phyloP scores from a whole-genome alignment of 2,797 vertebrate species.

The Podarcis lilfordi region DNA sequence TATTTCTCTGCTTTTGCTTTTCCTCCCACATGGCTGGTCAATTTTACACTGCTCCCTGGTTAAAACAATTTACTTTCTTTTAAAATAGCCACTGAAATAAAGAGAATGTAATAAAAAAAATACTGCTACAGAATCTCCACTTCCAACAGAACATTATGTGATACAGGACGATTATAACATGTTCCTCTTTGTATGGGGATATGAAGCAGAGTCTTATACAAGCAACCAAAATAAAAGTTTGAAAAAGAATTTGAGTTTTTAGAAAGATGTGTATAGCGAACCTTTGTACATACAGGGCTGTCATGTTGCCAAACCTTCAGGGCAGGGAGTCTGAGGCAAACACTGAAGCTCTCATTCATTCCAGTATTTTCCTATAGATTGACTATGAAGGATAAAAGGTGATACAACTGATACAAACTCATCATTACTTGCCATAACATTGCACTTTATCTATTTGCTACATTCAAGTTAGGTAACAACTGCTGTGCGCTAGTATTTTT shows the following conservation, averaged over 20 bases:
- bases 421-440: slow-evolving; percentile 68
- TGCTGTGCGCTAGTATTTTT: background rate
- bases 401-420: slow-evolving; percentile 75
- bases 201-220: slow-evolving; percentile 24
- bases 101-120: background rate
- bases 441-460: slow-evolving; percentile 20
- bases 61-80: slow-evolving; percentile 47
- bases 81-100: slow-evolving; percentile 25
- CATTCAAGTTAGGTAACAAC: background rate
- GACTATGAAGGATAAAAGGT: slow-evolving; percentile 77
- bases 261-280: background rate
- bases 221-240: slow-evolving; percentile 42
- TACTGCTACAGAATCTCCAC: background rate
- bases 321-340: slow-evolving; percentile 56
- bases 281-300: slow-evolving; percentile 2
- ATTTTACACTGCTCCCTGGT: slow-evolving; percentile 47
- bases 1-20: slow-evolving; percentile 38
- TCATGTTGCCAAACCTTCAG: slow-evolving; percentile 66
- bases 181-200: slow-evolving; percentile 25
- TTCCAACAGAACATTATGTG: background rate
- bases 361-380: slow-evolving; percentile 67
- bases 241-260: slow-evolving; percentile 15
- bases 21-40: slow-evolving; percentile 32
- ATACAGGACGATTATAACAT: background rate
- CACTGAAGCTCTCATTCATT: slow-evolving; percentile 70